phyloP scores from a whole-genome alignment of 2,797 vertebrate genomes.

The Leptodactylus fallax region DNA sequence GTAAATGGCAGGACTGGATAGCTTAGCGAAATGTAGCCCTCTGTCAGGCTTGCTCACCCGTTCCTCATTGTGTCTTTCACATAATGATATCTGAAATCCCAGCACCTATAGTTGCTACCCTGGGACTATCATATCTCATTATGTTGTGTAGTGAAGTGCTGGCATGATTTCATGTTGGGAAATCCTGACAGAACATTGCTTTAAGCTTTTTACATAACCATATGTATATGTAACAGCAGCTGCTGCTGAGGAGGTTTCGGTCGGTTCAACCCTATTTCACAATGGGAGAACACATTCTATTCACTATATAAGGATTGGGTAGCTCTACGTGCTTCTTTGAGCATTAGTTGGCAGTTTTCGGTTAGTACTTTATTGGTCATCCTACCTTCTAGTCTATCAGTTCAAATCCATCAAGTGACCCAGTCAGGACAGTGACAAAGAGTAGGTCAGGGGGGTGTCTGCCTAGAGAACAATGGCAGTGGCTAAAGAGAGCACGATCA shows the following conservation, averaged over 20 bases:
- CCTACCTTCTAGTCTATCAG: neutral
- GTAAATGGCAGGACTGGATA: neutral
- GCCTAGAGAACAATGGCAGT: neutral
- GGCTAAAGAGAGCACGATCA: too few species aligned
- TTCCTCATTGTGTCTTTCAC: constrained; percentile 16
- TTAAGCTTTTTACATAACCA: constrained; percentile 11
- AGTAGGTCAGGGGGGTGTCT: neutral
- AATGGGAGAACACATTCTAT: neutral
- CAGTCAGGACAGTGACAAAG: neutral
- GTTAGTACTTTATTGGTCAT: neutral
- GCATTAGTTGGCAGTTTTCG: neutral
- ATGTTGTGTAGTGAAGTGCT: constrained; percentile 6
- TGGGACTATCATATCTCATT: constrained; percentile 23
- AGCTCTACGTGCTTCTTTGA: neutral
- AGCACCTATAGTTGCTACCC: neutral
- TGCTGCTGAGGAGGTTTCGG: neutral
- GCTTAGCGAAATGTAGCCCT: neutral
- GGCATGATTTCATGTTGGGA: constrained; percentile 21
- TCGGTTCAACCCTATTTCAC: neutral
- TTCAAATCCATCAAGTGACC: neutral
- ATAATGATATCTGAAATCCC: constrained; percentile 16
- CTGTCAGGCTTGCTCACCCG: neutral
- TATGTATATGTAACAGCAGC: neutral
- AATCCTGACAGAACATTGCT: constrained; percentile 20
- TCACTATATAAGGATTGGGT: neutral